Conservation (phyloP, 2,888 invertebrate species). For the Apoderus coryli region DNA sequence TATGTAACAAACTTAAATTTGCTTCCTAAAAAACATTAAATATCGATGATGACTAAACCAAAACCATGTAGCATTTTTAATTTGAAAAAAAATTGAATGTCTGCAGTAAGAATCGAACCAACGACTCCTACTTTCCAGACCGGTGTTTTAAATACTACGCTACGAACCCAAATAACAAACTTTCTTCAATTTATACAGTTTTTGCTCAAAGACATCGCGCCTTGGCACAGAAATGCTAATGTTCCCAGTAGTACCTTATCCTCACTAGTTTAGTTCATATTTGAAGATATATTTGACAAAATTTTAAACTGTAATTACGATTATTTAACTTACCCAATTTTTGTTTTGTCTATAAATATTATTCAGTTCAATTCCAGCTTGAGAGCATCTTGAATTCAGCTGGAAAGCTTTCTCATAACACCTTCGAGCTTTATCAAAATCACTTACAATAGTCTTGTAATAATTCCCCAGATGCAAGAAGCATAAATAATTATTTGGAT, state of each 20-base stretch:
- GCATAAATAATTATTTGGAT: slow-evolving; percentile 58
- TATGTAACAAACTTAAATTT: slow-evolving; percentile 46
- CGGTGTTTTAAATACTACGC: too few species aligned
- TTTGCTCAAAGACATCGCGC: too few species aligned
- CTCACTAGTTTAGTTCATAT: too few species aligned
- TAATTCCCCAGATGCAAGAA: slow-evolving; percentile 65
- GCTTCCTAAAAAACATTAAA: slow-evolving; percentile 33
- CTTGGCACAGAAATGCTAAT: slow-evolving; percentile 3
- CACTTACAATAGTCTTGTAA: slow-evolving; percentile 48
- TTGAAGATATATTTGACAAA: too few species aligned
- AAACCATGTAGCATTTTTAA: too few species aligned
- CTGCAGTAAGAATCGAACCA: too few species aligned
- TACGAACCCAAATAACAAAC: too few species aligned
- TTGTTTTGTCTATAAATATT: slow-evolving; percentile 54
- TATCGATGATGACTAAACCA: not conserved
- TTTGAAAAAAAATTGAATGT: too few species aligned
- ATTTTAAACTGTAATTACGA: too few species aligned
- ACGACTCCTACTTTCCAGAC: too few species aligned
- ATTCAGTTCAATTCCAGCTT: slow-evolving; percentile 60
- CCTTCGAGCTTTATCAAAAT: slow-evolving; percentile 59
- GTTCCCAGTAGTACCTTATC: not conserved
- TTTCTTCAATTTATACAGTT: too few species aligned
- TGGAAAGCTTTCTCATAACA: slow-evolving; percentile 76
- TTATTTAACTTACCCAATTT: slow-evolving; percentile 41
- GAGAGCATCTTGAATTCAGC: slow-evolving; percentile 50